Base-by-base conservation (phyloP, 2,797 vertebrate genomes). In the Oophaga sylvatica region DNA sequence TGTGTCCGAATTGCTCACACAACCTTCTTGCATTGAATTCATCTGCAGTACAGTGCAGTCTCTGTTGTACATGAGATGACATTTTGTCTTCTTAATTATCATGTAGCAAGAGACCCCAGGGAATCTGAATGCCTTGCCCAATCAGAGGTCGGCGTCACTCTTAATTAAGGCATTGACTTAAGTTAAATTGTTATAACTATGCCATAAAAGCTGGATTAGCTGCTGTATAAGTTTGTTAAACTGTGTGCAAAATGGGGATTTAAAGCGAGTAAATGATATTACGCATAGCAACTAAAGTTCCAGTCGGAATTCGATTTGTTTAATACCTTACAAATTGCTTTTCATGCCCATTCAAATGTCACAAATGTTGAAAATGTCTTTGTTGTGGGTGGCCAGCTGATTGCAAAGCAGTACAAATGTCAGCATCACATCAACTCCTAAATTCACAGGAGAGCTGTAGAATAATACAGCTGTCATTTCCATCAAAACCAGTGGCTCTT, bases 331-430 rank as follows among this genome's bases (percentile, higher is more conserved):
- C 29, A 70, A 70, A 70, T 13, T 70, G 26, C 67, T 70, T 70
- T 70, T 29, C 15, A 31, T 70, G 29, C 67, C 29, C 29, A 70
- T 29, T 31, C n/a, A 70, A 70, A 70, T 70, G 67, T 70, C 67
- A 70, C 26, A 70, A 26, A 79, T 26, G 56, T 78, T 78, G 48
- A 56, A 56, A 45, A 76, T 70, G 67, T 70, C 67, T 31, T 70
- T 70, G 67, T 31, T 31, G 67, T 70, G 67, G n/a, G 26, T 70
- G 67, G 29, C 67, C 67, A 70, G 26, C 26, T 3, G 65, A 11
- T 22, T 70, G 9, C 29, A 31, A 70, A 31, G 67, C 67, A 17
- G 67, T 29, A 70, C 26, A 70, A 70, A 31, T 70, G 67, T 70
- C 67, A 70, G 26, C 67, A 31, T 70, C 67, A 70, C 67, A 31